phyloP scores from a whole-genome alignment of 2,113 vertebrate genomes.

The Engraulis encrasicolus region DNA sequence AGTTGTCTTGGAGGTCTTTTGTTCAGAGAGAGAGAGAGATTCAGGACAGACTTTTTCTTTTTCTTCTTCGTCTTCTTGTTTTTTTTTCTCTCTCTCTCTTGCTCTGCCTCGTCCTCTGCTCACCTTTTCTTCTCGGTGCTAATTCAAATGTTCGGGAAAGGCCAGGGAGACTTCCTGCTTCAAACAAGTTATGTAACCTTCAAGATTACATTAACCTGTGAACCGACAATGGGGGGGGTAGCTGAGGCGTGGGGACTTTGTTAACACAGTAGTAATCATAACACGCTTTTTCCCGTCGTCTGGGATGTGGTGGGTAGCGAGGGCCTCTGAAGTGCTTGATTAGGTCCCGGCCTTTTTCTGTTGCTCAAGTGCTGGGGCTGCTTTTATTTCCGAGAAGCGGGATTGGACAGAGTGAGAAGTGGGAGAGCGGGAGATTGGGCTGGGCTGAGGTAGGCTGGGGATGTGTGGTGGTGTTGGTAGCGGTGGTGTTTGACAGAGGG shows the following conservation, averaged over 20 bases:
- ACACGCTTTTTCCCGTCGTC: conserved; percentile 30
- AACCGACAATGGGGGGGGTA: conserved; percentile 36
- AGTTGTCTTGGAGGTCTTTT: conserved; percentile 14
- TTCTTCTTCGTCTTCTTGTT: neutral
- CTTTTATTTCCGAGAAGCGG: neutral
- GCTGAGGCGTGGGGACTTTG: conserved; percentile 32
- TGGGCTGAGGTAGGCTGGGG: neutral
- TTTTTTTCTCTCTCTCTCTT: neutral
- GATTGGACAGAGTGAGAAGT: neutral
- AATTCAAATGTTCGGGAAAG: conserved; percentile 38
- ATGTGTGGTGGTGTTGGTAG: too few species aligned
- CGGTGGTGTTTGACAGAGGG: too few species aligned
- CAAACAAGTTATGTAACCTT: conserved; percentile 39
- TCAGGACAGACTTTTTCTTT: conserved; percentile 17
- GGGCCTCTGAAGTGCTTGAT: conserved; percentile 41
- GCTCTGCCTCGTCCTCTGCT: conserved; percentile 5
- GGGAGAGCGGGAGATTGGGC: too few species aligned
- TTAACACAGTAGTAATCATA: conserved; percentile 43
- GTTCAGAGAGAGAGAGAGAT: conserved; percentile 38
- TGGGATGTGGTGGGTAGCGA: neutral
- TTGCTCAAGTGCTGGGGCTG: conserved; percentile 36
- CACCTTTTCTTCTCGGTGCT: neutral
- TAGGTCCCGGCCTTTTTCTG: conserved; percentile 41
- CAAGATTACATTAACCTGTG: conserved; percentile 42
- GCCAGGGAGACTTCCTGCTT: conserved; percentile 39